Base-by-base conservation (phyloP, 2,888 invertebrate genomes). In the Orthosia gothica region DNA sequence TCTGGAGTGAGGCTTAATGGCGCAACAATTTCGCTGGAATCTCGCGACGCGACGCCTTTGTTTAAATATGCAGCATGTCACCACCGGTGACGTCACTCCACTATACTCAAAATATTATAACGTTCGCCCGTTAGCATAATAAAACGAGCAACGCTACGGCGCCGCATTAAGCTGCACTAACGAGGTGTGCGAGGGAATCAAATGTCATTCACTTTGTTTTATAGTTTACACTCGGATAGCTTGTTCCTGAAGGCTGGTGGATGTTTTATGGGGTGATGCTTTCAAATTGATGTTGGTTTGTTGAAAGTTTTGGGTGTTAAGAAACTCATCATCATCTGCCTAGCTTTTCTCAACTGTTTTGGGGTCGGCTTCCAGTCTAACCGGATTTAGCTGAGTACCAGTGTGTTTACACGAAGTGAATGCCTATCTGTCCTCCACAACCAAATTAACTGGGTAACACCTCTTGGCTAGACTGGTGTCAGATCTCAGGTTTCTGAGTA, bases 71-170 rank as follows among this genome's bases (percentile, higher is more conserved):
- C 94, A 93, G 87, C 92, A 90, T 94, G 93, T 94, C 94, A 94
- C 92, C 93, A 88, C 90, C 91, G 91, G 92, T 94, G 94, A 94
- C 93, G 93, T 93, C 84, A 84, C 76, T 84, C 63, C 47, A 76
- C 83, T 93, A 93, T 94, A 92, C 94, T 95, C 93, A 92, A 95
- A 95, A 95, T 94, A 95, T 94, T 94, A 94, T 92, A 93, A 91
- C 93, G 92, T 89, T 87, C 93, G 92, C 93, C 93, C 93, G 93
- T 94, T 93, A 94, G 95, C 95, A 95, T 95, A 95, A 95, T 95
- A 94, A 93, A 93, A 93, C 91, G 94, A 92, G 91, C 93, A 92
- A 89, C 91, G 94, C 93, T 92, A 88, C 93, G 88, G 92, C 93
- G 91, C 86, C 91, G 92, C 94, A 94, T 94, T 95, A 94, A 94